phyloP scores from a whole-genome alignment of 2,888 invertebrate genomes.

The Bursaphelenchus okinawaensis region DNA sequence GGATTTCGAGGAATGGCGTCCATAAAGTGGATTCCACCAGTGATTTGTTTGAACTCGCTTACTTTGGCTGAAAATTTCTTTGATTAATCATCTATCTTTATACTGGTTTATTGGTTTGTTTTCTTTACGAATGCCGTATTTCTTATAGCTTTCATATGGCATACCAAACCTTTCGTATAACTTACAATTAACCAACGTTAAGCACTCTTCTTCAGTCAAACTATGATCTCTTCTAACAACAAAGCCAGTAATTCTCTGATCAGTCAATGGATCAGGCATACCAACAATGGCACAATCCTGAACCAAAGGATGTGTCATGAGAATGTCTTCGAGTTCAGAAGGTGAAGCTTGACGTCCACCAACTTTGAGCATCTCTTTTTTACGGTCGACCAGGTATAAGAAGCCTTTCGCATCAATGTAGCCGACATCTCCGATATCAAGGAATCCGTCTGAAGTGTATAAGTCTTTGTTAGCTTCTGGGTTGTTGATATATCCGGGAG shows the following conservation, averaged over 20 bases:
- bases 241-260: not conserved
- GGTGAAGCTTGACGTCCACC: not conserved
- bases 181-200: not conserved
- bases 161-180: too few species aligned
- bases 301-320: not conserved
- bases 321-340: not conserved
- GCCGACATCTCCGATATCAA: not conserved
- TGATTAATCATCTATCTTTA: too few species aligned
- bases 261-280: not conserved
- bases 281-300: not conserved
- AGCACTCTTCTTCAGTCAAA: not conserved
- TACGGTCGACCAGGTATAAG: not conserved
- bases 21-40: not conserved
- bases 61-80: not conserved
- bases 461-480: not conserved
- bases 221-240: not conserved
- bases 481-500: not conserved
- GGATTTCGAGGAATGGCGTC: not conserved
- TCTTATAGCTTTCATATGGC: too few species aligned
- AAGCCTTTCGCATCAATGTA: not conserved
- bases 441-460: not conserved
- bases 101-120: too few species aligned
- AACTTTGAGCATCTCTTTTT: not conserved
- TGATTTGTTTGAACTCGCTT: not conserved
- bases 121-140: too few species aligned